Evolutionary conservation across 2,113 vertebrate genomes (phyloP), one percentile per base, ranked within the genome.

Genomic region (Argyrosomus japonicus): DNA sequence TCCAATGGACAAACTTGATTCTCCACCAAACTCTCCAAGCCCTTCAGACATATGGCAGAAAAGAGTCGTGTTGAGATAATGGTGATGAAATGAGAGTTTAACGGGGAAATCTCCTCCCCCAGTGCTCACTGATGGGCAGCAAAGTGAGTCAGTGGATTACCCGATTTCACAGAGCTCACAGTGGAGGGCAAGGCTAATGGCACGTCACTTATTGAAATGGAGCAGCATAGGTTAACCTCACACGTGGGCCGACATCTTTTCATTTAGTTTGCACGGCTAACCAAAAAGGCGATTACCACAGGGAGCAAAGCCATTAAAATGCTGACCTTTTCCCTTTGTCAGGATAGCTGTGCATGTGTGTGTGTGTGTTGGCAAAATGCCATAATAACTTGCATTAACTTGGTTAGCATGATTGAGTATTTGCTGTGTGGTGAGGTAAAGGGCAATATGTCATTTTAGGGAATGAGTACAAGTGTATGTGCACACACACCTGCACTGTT

Each of bases 261-360:
- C 88, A 91, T 94, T 93, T 87, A 75, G 88, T 84, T 92, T 92
- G 90, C 87, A 86, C 82, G 62, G 87, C 87, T 83, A 90, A 89
- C 90, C 88, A 90, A 91, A 93, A 92, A 94, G 86, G 84, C 83
- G 89, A 93, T 94, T 91, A 94, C 91, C 62, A 72, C 74, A 32
- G 90, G 77, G 84, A 89, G 91, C 73, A 64, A 88, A 91, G 88
- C 91, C 75, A 93, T 94, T 94, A 92, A 93, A 94, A 90, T 11
- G 75, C 80, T 93, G 93, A 94, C 94, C 94, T 94, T 94, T 93
- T 93, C 83, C 58, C 81, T 87, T 80, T 85, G 87, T 81, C 76
- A 72, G 77, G 68, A 81, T 45, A 45, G 76, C 65, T 36, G 27
- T 29, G 77, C 3, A 21, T 32, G 4, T 71, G 77, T 68, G 67